Evolutionary conservation across 2,888 invertebrate species (phyloP), one percentile per base, ranked within the genome.

Genomic region (Drosophila emarginata): DNA sequence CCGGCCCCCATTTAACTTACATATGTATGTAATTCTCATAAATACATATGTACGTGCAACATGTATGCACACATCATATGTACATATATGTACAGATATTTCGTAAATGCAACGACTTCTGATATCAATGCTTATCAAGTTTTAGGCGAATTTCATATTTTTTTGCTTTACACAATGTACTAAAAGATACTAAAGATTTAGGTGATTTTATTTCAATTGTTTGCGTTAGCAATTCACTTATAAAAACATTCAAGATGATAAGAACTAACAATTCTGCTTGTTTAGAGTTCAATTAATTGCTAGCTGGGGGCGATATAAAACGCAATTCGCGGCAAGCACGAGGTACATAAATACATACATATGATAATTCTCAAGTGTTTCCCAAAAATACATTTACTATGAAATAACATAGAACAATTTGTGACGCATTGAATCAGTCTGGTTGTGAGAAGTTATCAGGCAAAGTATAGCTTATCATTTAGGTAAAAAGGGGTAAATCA

Each of bases 371-470:
- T 61, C n/a, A 61, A 63, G 64, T 67, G 64, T 70, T 56, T 18
- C 67, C 54, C 64, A 80, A 78, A 76, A 57, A 32, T 45, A 45
- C 14, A 14, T 60, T 21, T 66, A 64, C 64, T 77, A 77, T 64
- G 60, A 64, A 74, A 64, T 78, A 67, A 51, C 58, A 64, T 69
- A 72, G 36, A 52, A 28, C 52, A 51, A 77, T 59, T 64, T 28
- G 26, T 82, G 78, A 82, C 83, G 69, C 72, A 73, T 73, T 73
- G 28, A 58, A 56, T 45, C 36, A 23, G 78, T 77, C 86, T 82
- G 72, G 65, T 57, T 71, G 61, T 54, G 70, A 68, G 74, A n/a
- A 37, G 61, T 68, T 69, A 68, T 69, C 69, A 59, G 32, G 9
- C 18, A 18, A 4, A 54, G 11, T 54, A 5, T 1, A 21, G 4